Percentiles rank a stretch among this genome's conserved stretches.
Evolutionary conservation across 2,888 invertebrate genomes (phyloP).

Genomic region (Vanessa cardui): DNA sequence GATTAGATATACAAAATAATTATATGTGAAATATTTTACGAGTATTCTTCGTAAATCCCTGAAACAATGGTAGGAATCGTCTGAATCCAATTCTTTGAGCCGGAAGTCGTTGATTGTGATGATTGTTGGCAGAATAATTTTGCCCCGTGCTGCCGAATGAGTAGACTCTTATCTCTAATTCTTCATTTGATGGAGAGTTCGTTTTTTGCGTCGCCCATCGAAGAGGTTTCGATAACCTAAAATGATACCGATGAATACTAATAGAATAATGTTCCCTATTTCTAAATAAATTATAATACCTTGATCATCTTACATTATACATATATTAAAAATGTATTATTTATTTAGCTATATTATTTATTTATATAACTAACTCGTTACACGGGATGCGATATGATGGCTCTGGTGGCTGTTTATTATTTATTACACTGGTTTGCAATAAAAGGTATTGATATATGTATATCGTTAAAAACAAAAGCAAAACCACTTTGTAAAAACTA

Average conservation of each 20-base stretch:
- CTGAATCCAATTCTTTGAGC: slow-evolving; percentile 56
- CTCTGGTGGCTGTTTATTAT: too few relatives aligned
- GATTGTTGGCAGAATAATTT: slow-evolving; percentile 41
- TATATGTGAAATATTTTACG: not conserved
- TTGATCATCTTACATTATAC: too few relatives aligned
- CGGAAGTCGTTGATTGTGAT: slow-evolving; percentile 49
- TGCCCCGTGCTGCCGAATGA: slow-evolving; percentile 62
- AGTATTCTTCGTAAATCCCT: slow-evolving; percentile 24
- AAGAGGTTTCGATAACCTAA: slow-evolving; percentile 72
- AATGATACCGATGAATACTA: slow-evolving; percentile 5
- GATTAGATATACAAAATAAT: not conserved
- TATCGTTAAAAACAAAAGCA: too few relatives aligned
- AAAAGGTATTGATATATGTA: too few relatives aligned
- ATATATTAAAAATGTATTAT: too few relatives aligned
- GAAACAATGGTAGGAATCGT: slow-evolving; percentile 40
- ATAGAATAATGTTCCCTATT: too few relatives aligned
- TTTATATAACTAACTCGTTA: too few relatives aligned
- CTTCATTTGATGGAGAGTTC: slow-evolving; percentile 65
- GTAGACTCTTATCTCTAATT: slow-evolving; percentile 66
- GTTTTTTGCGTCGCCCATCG: slow-evolving; percentile 75
- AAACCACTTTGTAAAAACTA: too few relatives aligned
- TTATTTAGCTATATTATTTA: too few relatives aligned
- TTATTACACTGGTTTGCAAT: too few relatives aligned
- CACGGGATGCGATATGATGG: too few relatives aligned
- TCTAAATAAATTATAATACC: too few relatives aligned